Base-by-base conservation (phyloP, 2,113 vertebrate genomes). In the Dicaeum eximium region DNA sequence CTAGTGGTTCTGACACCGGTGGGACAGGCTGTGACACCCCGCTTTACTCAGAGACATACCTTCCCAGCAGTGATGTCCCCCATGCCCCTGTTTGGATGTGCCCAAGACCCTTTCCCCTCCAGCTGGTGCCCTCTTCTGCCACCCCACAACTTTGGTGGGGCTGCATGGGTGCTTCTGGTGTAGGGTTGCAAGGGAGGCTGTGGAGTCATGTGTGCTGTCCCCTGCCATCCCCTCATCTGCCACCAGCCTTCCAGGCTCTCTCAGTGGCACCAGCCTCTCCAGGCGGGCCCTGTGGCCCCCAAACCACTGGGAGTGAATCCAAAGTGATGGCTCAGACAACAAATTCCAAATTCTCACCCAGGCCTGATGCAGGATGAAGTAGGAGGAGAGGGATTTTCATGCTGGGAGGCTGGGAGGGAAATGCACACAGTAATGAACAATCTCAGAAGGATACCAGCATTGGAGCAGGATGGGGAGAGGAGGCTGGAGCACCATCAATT, bases 361-460 rank as follows among this genome's bases (percentile, higher is more conserved):
- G 56, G 31, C 64, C 58, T 9, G 83, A n/a, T 5, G 54, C 10
- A 25, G 3, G 12, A 18, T 25, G 6, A 18, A 47, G 33, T 27
- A 0, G 5, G 48, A 79, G n/a, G 21, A 58, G 53, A 53, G 22
- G 3, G 6, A 42, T 42, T 38, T 35, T 6, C 51, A 0, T 1
- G 18, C 33, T 0, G 1, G 50, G 45, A 72, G 45, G 31, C 27
- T 58, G 85, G 74, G 16, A 86, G 37, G 53, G 8, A 50, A 89
- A 74, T 24, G 61, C 38, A 33, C 0, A 0, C 20, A 3, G 66
- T 94, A 95, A 95, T 82, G 81, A 91, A 56, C 57, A 31, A 66
- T 56, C 70, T 93, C 57, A 17, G 24, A 79, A 94, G 51, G 92
- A 94, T 79, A 78, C 91, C 93, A 95, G 54, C n/a, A 10, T 14